A percentile compares a stretch with the other conserved stretches of the same genome.
Evolutionary conservation across 2,888 invertebrate species (phyloP).

Genomic region (Callosobruchus maculatus): DNA sequence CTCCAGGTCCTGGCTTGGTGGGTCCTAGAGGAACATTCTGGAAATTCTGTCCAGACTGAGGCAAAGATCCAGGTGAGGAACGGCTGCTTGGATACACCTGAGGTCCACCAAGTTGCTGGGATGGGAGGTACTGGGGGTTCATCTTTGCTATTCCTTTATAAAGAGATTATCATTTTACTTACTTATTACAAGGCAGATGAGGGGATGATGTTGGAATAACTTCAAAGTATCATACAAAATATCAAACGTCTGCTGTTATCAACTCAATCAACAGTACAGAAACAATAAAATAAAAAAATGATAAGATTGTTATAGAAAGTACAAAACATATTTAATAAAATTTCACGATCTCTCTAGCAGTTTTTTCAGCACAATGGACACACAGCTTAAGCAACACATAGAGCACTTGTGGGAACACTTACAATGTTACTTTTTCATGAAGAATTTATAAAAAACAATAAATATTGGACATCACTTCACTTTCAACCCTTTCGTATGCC

Average conservation of each 20-base stretch:
- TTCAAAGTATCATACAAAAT: neutral
- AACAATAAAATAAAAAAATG: neutral
- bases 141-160: constrained; percentile 34
- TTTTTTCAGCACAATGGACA: neutral
- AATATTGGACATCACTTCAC: constrained; percentile 32
- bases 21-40: constrained; percentile 22
- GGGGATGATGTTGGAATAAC: neutral
- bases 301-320: neutral
- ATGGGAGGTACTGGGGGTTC: constrained; percentile 54
- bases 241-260: neutral
- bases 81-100: constrained; percentile 25
- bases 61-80: constrained; percentile 10
- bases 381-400: neutral
- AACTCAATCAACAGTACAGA: neutral
- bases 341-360: neutral
- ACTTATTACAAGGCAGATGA: neutral
- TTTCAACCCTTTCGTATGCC: constrained; percentile 49
- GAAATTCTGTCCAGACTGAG: constrained; percentile 11
- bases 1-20: constrained; percentile 17
- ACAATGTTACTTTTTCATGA: neutral
- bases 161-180: neutral
- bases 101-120: constrained; percentile 31
- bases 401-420: neutral
- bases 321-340: neutral
- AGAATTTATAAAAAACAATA: constrained; percentile 29